Evolutionary conservation across 2,888 invertebrate species (phyloP).

Genomic region (Smittia sp.): DNA sequence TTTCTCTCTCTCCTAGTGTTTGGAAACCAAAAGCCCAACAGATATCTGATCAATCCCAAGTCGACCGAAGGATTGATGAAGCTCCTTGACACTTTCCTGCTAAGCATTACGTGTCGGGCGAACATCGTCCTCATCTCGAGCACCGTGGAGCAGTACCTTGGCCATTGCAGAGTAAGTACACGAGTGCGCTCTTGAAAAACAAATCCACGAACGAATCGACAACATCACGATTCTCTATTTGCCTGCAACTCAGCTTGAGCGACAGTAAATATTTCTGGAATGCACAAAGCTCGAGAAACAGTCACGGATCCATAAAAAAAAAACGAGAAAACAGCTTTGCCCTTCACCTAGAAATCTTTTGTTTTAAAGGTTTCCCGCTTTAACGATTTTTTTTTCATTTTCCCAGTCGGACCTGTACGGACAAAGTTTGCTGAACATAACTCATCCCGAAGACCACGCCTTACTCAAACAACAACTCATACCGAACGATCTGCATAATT

Average conservation of each 20-base stretch:
- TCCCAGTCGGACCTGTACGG: slow-evolving; percentile 79
- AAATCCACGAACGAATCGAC: not conserved
- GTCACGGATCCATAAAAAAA: not conserved
- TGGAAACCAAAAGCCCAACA: slow-evolving; percentile 44
- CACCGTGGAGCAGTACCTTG: slow-evolving; percentile 78
- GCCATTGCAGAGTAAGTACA: slow-evolving; percentile 71
- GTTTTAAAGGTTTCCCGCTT: not conserved
- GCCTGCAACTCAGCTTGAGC: not conserved
- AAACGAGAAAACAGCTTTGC: not conserved
- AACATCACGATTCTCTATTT: slow-evolving; percentile 19
- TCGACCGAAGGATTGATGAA: slow-evolving; percentile 64
- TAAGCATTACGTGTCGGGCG: slow-evolving; percentile 75
- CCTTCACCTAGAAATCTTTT: slow-evolving; percentile 1
- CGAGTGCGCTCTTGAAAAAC: not conserved
- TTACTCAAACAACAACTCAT: slow-evolving; percentile 65
- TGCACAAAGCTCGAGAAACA: not conserved
- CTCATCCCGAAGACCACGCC: slow-evolving; percentile 76
- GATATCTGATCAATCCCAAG: slow-evolving; percentile 53
- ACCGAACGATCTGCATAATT: slow-evolving; percentile 54
- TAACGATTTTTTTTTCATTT: slow-evolving; percentile 14
- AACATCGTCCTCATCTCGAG: slow-evolving; percentile 83
- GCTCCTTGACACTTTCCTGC: slow-evolving; percentile 73
- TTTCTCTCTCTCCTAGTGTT: slow-evolving; percentile 18
- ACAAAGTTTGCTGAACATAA: slow-evolving; percentile 75
- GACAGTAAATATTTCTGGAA: not conserved